Conservation (phyloP, 1,140 invertebrate genomes). For the Sitophilus oryzae region DNA sequence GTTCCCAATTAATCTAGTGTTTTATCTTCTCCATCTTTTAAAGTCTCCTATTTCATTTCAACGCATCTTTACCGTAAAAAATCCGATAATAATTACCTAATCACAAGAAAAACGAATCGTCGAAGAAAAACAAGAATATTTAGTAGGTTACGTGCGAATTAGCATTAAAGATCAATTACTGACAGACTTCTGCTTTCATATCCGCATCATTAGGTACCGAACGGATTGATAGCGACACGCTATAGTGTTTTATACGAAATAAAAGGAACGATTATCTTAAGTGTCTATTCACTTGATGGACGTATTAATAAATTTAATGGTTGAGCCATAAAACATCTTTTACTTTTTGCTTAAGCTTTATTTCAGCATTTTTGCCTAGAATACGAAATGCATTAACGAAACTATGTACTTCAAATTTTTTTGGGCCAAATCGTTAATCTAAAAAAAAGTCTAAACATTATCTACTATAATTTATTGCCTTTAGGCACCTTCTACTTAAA, state of each 20-base stretch:
- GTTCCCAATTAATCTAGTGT: not conserved
- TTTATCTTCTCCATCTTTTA: not conserved
- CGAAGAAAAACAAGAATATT: conserved; percentile 1
- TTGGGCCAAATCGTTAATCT: too few species aligned
- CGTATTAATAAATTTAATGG: too few species aligned
- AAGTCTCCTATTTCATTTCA: not conserved
- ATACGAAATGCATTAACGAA: too few species aligned
- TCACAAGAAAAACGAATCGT: not conserved
- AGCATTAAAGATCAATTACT: conserved; percentile 16
- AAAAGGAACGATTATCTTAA: not conserved
- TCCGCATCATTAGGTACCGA: conserved; percentile 14
- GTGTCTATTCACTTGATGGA: not conserved
- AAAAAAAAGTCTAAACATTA: too few species aligned
- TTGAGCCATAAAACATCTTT: too few species aligned
- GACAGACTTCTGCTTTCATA: conserved; percentile 16
- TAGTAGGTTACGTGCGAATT: conserved; percentile 3
- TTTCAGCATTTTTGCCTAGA: too few species aligned
- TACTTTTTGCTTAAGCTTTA: too few species aligned
- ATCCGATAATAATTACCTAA: too few species aligned
- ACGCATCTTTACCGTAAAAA: too few species aligned
- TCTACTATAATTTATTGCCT: too few species aligned
- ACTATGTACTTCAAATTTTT: too few species aligned
- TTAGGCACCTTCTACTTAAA: too few species aligned
- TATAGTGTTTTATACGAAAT: not conserved
- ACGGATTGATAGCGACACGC: conserved; percentile 7